Evolutionary conservation across 2,797 vertebrate species (phyloP).

Genomic region (Spinus olivaceus): DNA sequence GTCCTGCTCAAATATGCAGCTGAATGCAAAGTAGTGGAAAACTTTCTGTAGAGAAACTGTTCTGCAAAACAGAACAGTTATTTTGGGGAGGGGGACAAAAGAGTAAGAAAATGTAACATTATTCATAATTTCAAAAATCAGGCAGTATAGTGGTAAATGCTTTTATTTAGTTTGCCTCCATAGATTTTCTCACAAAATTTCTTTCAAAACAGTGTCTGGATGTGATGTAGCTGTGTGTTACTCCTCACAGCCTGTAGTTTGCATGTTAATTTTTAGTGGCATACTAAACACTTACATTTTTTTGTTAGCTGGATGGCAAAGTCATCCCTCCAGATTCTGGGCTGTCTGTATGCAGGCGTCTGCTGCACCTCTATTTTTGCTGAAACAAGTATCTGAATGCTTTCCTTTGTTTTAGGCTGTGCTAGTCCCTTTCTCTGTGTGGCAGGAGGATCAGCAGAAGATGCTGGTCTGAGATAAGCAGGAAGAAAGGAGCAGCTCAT

Average conservation of each 20-base stretch:
- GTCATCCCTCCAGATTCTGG: background rate
- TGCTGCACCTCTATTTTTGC: background rate
- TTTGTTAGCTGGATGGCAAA: background rate
- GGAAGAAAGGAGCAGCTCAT: background rate
- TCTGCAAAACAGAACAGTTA: background rate
- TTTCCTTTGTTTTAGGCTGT: background rate
- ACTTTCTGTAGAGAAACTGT: background rate
- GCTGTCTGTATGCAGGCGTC: background rate
- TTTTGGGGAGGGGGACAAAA: background rate
- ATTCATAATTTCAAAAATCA: background rate
- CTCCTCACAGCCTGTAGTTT: background rate
- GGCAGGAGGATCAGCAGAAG: background rate
- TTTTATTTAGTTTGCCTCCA: background rate
- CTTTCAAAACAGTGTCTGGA: background rate
- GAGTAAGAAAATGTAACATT: background rate
- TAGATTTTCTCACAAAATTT: background rate
- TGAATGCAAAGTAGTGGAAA: background rate
- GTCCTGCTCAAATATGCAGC: background rate
- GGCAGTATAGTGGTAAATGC: background rate
- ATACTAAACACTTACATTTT: background rate
- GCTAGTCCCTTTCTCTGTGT: background rate
- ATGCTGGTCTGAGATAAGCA: background rate
- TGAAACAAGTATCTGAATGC: background rate
- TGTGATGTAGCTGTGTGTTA: background rate
- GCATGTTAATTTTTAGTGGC: background rate